A percentile compares a stretch with the other conserved stretches of the same genome.
Conservation (phyloP, 2,797 vertebrate species). For the Schizothorax lantsangensis region DNA sequence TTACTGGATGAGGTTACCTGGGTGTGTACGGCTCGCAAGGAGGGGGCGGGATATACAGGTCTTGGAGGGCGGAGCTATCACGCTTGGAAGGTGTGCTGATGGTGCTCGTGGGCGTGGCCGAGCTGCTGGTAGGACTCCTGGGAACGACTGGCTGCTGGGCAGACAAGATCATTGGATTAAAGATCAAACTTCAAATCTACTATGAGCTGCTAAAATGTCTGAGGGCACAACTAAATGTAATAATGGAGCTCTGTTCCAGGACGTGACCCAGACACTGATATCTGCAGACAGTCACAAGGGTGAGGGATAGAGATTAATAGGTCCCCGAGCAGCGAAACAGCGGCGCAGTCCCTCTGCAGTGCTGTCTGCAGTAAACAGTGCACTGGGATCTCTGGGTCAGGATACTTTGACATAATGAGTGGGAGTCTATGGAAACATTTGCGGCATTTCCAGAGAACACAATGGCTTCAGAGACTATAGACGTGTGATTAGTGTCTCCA, state of each 20-base stretch:
- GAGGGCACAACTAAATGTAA: constrained; percentile 17
- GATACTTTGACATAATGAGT: constrained; percentile 30
- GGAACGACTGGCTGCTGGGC: constrained; percentile 87
- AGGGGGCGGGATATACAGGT: constrained; percentile 96
- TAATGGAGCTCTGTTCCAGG: constrained; percentile 21
- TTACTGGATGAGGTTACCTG: constrained; percentile 77
- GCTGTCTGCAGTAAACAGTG: constrained; percentile 42
- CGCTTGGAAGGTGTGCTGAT: constrained; percentile 89
- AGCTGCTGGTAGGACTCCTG: constrained; percentile 94
- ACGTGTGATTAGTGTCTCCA: constrained; percentile 19
- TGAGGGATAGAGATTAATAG: constrained; percentile 37
- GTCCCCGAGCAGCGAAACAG: constrained; percentile 19
- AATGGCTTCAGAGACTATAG: constrained; percentile 2
- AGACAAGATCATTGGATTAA: constrained; percentile 56
- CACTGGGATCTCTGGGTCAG: constrained; percentile 27
- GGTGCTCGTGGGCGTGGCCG: constrained; percentile 93
- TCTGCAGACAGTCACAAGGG: constrained; percentile 37
- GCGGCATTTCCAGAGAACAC: neutral
- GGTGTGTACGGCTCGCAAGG: constrained; percentile 94
- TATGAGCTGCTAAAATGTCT: constrained; percentile 7
- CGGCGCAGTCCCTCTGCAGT: neutral
- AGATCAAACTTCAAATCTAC: constrained; percentile 27
- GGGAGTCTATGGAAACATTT: constrained; percentile 44
- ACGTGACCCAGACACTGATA: constrained; percentile 19
- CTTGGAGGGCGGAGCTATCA: constrained; percentile 94